Evolutionary conservation across 2,797 vertebrate genomes (phyloP).

Genomic region (Threskiornis aethiopicus): DNA sequence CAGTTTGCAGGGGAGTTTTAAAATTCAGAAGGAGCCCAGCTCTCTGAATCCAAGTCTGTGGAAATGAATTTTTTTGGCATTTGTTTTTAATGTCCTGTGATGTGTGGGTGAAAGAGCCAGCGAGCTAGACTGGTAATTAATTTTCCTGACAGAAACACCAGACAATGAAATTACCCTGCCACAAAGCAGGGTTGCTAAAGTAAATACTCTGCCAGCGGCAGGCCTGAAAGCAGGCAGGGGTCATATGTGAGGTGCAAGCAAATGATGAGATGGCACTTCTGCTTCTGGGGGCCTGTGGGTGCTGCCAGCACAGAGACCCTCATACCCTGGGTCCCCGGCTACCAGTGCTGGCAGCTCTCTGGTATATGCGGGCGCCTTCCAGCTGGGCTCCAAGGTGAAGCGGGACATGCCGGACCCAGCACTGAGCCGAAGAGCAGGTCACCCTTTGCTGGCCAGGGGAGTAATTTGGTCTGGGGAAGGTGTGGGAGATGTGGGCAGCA

Average conservation of each 20-base stretch:
- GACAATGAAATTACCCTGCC: conserved; percentile 70
- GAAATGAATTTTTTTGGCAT: conserved; percentile 46
- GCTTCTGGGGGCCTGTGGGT: not conserved
- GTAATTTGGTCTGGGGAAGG: not conserved
- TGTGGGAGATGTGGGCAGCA: not conserved
- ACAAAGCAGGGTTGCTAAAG: conserved; percentile 54
- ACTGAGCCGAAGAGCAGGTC: not conserved
- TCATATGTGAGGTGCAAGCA: conserved; percentile 9
- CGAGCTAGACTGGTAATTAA: conserved; percentile 61
- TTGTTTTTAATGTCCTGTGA: conserved; percentile 63
- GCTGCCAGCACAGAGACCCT: not conserved
- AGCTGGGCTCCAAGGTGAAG: not conserved
- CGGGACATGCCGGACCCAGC: not conserved
- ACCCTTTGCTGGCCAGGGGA: not conserved
- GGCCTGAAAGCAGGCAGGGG: not conserved
- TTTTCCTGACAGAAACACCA: conserved; percentile 71
- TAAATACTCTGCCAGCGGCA: conserved; percentile 56
- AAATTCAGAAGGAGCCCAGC: conserved; percentile 8
- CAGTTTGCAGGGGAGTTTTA: not conserved
- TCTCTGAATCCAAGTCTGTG: not conserved
- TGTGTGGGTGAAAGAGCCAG: conserved; percentile 62
- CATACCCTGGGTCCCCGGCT: rapidly evolving
- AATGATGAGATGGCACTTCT: not conserved
- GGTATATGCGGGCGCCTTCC: not conserved
- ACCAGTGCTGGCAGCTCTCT: not conserved